phyloP scores from a whole-genome alignment of 2,888 invertebrate genomes.

The Chloroclysta siterata region DNA sequence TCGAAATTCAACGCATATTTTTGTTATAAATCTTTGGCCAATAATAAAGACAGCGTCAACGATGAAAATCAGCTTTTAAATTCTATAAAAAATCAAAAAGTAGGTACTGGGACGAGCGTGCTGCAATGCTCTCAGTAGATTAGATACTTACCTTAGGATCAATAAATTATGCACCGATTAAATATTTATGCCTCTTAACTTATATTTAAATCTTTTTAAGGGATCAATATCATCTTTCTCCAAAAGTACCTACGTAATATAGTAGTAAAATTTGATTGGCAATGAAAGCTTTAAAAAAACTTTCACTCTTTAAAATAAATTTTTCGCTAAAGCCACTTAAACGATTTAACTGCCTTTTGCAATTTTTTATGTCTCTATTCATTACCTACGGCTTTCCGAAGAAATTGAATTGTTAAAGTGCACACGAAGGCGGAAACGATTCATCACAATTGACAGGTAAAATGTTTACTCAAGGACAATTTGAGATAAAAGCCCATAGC shows the following conservation, averaged over 20 bases:
- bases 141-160: too few species aligned
- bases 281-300: conserved; percentile 21
- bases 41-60: conserved; percentile 49
- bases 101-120: too few species aligned
- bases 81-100: too few species aligned
- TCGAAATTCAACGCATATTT: conserved; percentile 45
- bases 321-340: conserved; percentile 33
- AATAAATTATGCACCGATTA: too few species aligned
- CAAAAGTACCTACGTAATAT: neutral
- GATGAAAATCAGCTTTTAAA: neutral
- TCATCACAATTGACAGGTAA: conserved; percentile 80
- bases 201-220: too few species aligned
- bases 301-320: conserved; percentile 13
- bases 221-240: neutral
- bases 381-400: conserved; percentile 49
- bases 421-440: conserved; percentile 67
- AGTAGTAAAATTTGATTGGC: conserved; percentile 14
- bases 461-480: conserved; percentile 78
- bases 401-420: conserved; percentile 75
- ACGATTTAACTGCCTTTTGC: conserved; percentile 33
- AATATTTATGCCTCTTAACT: too few species aligned
- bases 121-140: too few species aligned
- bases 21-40: conserved; percentile 51
- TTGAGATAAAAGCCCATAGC: conserved; percentile 75
- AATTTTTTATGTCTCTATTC: conserved; percentile 43